Base-by-base conservation (phyloP, 2,113 vertebrate species). In the Egretta garzetta region DNA sequence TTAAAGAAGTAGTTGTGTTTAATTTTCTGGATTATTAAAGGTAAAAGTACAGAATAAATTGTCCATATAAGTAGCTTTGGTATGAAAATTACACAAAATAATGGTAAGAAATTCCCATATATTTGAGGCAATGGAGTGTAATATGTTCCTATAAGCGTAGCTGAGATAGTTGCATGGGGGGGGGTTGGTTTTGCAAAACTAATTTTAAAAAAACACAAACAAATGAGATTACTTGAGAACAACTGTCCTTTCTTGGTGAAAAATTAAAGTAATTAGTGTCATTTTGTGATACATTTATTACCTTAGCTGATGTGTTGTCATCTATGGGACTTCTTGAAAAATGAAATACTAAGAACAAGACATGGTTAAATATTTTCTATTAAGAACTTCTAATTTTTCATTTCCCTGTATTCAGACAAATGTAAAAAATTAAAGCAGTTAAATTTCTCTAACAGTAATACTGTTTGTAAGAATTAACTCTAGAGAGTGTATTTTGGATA, bases 1-100 rank as follows among this genome's bases (percentile, higher is more conserved):
- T 70, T 93, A 83, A 93, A 82, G 13, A 70, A 76, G 41, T 5
- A 70, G 30, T 83, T 86, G 49, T 35, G 13, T 73, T 90, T 95
- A 79, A 91, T 96, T 93, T 92, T 37, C 58, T 70, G 45, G 22
- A 64, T 85, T 97, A 60, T 56, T 79, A 95, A 92, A 95, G 53
- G 33, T 28, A 76, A 63, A 91, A 85, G 63, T 41, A 76, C 14
- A 50, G 37, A 94, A 70, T 80, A 82, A 93, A 73, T 88, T 86
- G 49, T 37, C 62, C 74, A 24, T 83, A 66, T 80, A 73, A 91
- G 66, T 80, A 86, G n/a, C 22, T 52, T 37, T 82, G 12, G 8
- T 49, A 80, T 66, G 58, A 86, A 62, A 75, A 88, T 86, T 80
- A 53, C 30, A 9, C 8, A 52, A 76, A 92, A 72, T 60, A 90